Evolutionary conservation across 2,113 vertebrate species (phyloP), one percentile per base, ranked within the genome.

Genomic region (Ranitomeya imitator): DNA sequence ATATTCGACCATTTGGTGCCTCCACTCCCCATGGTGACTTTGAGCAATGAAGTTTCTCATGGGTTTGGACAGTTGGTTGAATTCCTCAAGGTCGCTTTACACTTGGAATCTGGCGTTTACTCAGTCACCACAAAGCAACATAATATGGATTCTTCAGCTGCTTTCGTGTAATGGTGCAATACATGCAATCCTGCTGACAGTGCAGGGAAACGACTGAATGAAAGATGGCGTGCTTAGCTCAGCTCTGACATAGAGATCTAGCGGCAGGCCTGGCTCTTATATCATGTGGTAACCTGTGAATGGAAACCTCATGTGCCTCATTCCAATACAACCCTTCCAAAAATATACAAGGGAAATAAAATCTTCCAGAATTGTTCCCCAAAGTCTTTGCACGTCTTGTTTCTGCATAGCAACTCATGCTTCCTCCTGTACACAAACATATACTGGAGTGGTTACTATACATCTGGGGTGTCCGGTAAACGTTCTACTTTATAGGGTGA

Each of bases 31-130:
- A 23, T 52, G 45, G 5, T 23, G 45, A 26, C n/a, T 31, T 3
- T 45, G 76, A 52, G 19, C 81, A 54, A 45, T 83, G 54, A 63
- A 37, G 8, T 26, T 7, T 37, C 37, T 16, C 60, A 63, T 86
- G 57, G 57, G 73, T 86, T 86, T 37, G 51, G 45, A 79, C 85
- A 86, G 85, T 79, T 86, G 85, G n/a, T 67, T 31, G 77, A 54
- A 79, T 79, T 86, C 61, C 61, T 23, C 23, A 51, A 55, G 61
- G 76, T 80, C 52, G 9, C 45, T 86, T 78, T 60, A 61, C 59
- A 86, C 71, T 54, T 55, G 85, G 85, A 78, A n/a, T 60, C 59
- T 60, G n/a, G 52, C n/a, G 55, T 86, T 86, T 86, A 67, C 59
- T 23, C 59, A 83, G 59, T 45, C 37, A 15, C 45, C 45, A n/a